Base-by-base conservation (phyloP, 2,113 vertebrate genomes). In the Tragelaphus buxtoni region DNA sequence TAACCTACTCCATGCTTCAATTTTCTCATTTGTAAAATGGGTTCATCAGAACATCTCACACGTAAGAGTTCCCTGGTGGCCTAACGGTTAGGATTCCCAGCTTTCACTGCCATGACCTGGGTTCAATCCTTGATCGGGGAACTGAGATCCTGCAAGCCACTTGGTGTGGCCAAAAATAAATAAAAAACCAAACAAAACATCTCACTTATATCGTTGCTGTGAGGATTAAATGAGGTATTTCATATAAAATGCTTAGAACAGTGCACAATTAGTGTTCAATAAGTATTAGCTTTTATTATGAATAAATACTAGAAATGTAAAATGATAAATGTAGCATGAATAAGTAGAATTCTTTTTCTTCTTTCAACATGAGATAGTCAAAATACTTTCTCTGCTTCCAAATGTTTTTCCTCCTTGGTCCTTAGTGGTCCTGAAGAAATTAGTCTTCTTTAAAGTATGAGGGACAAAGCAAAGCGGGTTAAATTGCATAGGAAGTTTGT, bases 1-100 rank as follows among this genome's bases (percentile, higher is more conserved):
- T 86, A 69, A 88, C 58, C 30, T 80, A 10, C 30, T 83, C 39
- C 91, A 49, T 96, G 53, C 58, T n/a, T 90, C 4, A 55, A 4
- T 94, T 96, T 95, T 74, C 30, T 80, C 32, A 61, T 89, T 84
- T 95, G 18, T 69, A 91, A 95, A 91, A 82, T 95, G 45, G 47
- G 61, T 53, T 81, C 18, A 65, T 85, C 14, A 53, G 14, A 96
- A 22, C 17, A 53, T 28, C 17, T 94, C 39, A 93, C 18, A 63
- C 14, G 24, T 35, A 63, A 42, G 11, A 74, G 39, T 74, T 42
- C 6, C 22, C 39, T 42, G 39, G 69, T 42, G 3, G 69, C 39
- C 69, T 74, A 26, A 74, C 13, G 39, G 35, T 74, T 74, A 74
- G 39, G 39, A 74, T 74, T 74, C 69, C 11, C 42, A 39, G 22